These are phyloP conservation scores for Epinotia brunnichana DNA, from an alignment of 2,888 invertebrate genomes.

Conservation along the genomic window DNA sequence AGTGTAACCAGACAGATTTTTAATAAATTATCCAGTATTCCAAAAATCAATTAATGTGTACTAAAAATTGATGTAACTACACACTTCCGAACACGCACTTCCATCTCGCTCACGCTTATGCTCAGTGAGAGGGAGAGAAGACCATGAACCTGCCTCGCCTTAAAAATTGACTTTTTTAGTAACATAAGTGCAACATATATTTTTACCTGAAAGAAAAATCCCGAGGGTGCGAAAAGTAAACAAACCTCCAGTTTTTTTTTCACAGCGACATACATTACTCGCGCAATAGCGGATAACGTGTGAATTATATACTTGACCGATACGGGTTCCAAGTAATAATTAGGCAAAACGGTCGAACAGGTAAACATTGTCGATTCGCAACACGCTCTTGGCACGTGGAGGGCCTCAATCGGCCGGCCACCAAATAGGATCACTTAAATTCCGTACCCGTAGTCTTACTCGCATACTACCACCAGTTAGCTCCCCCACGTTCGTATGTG, in stretches of 20 bases:
- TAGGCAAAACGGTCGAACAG: slow-evolving; percentile 68
- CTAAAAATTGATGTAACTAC: no score
- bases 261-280: slow-evolving; percentile 7
- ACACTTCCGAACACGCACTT: no score
- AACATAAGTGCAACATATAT: no score
- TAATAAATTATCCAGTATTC: no score
- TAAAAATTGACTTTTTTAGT: no score
- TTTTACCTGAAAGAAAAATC: not conserved
- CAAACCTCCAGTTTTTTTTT: slow-evolving; percentile 16
- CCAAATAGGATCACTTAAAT: slow-evolving; percentile 82
- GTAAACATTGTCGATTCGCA: slow-evolving; percentile 71
- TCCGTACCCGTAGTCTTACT: slow-evolving; percentile 73
- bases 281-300: slow-evolving; percentile 24
- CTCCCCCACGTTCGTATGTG: slow-evolving; percentile 70
- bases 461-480: slow-evolving; percentile 73
- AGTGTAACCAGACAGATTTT: no score
- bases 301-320: slow-evolving; percentile 49
- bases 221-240: not conserved
- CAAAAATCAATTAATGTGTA: no score
- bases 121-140: no score
- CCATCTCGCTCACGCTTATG: no score
- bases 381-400: slow-evolving; percentile 68
- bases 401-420: slow-evolving; percentile 69
- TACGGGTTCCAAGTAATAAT: slow-evolving; percentile 68
- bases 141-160: no score